A percentile compares a stretch with the other conserved stretches of the same genome.
phyloP scores from a whole-genome alignment of 2,888 invertebrate species.

The Caenorhabditis macrosperma region DNA sequence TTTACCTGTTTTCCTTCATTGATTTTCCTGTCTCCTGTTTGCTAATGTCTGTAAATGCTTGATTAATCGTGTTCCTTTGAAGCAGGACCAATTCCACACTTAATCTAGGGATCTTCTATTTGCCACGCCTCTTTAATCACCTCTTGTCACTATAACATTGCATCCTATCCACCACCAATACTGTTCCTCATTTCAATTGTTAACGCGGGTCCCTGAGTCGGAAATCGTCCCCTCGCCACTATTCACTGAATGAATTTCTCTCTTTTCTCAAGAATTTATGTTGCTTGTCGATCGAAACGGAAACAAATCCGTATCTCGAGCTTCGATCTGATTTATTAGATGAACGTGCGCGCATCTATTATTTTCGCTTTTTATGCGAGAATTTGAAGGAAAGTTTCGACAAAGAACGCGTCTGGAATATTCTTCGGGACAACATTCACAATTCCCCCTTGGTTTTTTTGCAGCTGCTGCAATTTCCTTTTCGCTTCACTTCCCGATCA shows the following conservation, averaged over 20 bases:
- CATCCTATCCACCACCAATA: too few relatives aligned
- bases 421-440: not conserved
- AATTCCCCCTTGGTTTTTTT: not conserved
- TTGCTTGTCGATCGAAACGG: conserved; percentile 41
- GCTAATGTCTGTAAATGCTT: not conserved
- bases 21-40: not conserved
- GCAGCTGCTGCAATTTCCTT: conserved; percentile 26
- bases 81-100: not conserved
- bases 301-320: conserved; percentile 34
- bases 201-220: not conserved
- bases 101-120: not conserved
- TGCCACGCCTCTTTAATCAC: too few relatives aligned
- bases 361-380: conserved; percentile 23
- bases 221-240: not conserved
- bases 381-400: not conserved
- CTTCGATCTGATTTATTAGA: conserved; percentile 41
- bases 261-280: not conserved
- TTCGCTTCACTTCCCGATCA: conserved; percentile 26
- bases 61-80: not conserved
- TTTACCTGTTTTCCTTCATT: not conserved
- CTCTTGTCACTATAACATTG: too few relatives aligned
- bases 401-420: not conserved
- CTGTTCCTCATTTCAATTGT: not conserved
- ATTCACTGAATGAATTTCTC: conserved; percentile 15
- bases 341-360: conserved; percentile 25